Base-by-base conservation (phyloP, 2,113 vertebrate species). In the Oncorhynchus nerka region DNA sequence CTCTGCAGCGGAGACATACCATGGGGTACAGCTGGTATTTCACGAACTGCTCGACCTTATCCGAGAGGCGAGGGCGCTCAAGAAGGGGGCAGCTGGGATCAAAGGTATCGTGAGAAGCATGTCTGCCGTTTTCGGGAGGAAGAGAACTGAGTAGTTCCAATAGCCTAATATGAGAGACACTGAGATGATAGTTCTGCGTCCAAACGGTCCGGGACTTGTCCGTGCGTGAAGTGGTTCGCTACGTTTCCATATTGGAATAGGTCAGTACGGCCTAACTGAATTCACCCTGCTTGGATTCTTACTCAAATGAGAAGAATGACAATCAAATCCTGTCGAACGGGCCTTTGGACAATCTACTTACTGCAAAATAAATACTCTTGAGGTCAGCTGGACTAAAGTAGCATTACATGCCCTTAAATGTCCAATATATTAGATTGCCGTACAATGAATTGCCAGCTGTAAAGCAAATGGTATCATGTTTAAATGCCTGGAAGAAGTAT, bases 1-100 rank as follows among this genome's bases (percentile, higher is more conserved):
- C 70, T 92, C 91, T 0, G 91, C 90, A 0, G 91, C 90, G 1
- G 91, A 92, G 80, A 86, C 85, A 2, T 90, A 91, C 72, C 90
- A 92, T 11, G 90, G 86, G 9, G 91, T 85, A 1, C 78, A 89
- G 70, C 79, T 89, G 32, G 91, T 89, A 39, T 92, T 92, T 51
- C 91, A 88, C 71, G 88, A 84, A 66, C 88, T 92, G 39, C 65
- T 89, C 51, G 87, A 88, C 12, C 78, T 86, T n/a, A 88, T 90
- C 28, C 78, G 82, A 49, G 88, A 83, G 68, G 48, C 80, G 30
- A 77, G 70, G 62, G 83, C 84, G 49, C 73, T 82, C 20, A 89
- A 85, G 78, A 91, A 83, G 48, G 87, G 75, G 1, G 64, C 77
- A 11, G 75, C 69, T 0, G 84, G 89, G 4, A 81, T 92, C 55